Percentiles rank a stretch among this genome's conserved stretches.
phyloP scores from a whole-genome alignment of 2,113 vertebrate species.

The Centropus bengalensis region DNA sequence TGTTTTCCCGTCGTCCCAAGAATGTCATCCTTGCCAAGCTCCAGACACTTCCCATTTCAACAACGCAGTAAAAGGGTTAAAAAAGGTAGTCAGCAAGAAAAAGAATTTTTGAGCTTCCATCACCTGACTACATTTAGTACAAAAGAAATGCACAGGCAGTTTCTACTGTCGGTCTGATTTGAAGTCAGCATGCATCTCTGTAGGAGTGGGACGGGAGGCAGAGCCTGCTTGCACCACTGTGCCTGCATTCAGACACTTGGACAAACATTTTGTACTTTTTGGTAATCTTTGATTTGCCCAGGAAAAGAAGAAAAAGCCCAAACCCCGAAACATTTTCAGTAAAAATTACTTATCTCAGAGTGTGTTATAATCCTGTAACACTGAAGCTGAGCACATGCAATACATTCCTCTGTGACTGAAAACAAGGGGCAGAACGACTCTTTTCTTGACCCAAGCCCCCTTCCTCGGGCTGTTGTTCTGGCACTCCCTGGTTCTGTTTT shows the following conservation, averaged over 20 bases:
- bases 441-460: background rate
- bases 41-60: background rate
- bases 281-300: background rate
- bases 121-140: background rate
- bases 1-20: constrained; percentile 11
- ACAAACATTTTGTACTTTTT: background rate
- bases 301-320: background rate
- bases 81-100: background rate
- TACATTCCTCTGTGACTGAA: background rate
- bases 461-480: background rate
- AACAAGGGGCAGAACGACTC: background rate
- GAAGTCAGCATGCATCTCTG: background rate
- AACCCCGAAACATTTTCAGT: background rate
- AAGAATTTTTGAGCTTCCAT: background rate
- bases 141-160: background rate
- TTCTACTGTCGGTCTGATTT: background rate
- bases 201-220: background rate
- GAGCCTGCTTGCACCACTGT: background rate
- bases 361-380: background rate
- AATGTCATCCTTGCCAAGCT: background rate
- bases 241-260: background rate
- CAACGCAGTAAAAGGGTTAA: background rate
- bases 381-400: background rate
- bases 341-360: background rate
- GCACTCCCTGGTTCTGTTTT: background rate